Conservation (phyloP, 1,140 invertebrate species). For the Trichoplusia ni region DNA sequence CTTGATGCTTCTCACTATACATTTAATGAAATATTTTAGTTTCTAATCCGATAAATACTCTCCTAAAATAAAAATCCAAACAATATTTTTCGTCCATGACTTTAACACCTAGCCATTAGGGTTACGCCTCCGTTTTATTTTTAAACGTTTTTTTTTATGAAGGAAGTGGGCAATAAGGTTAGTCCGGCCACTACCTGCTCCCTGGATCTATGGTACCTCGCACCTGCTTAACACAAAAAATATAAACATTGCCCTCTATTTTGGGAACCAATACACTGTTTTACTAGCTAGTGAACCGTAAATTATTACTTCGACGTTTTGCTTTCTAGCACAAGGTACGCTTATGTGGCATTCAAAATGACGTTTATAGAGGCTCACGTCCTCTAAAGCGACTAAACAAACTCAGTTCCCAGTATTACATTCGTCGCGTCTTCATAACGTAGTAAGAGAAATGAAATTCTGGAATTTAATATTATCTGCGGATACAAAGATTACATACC, state of each 20-base stretch:
- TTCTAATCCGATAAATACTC: neutral
- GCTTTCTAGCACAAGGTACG: conserved; percentile 19
- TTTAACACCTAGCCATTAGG: conserved; percentile 54
- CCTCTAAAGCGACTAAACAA: conserved; percentile 4
- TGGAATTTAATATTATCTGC: conserved; percentile 9
- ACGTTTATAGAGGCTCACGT: neutral
- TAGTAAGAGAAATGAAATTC: neutral
- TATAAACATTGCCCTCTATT: conserved; percentile 68
- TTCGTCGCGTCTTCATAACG: neutral
- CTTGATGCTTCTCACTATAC: conserved; percentile 16
- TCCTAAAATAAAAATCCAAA: conserved; percentile 20
- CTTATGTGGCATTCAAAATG: conserved; percentile 21
- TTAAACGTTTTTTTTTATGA: conserved; percentile 51
- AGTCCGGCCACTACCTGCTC: conserved; percentile 57
- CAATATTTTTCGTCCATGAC: conserved; percentile 44
- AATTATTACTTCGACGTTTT: conserved; percentile 49
- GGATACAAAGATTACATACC: conserved; percentile 2
- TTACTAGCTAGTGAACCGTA: conserved; percentile 49
- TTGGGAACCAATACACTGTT: conserved; percentile 45
- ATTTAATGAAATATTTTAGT: conserved; percentile 1
- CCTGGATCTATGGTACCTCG: conserved; percentile 36
- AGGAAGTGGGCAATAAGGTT: conserved; percentile 65
- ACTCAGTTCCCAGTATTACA: neutral
- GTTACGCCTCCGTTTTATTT: conserved; percentile 43
- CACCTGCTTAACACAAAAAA: conserved; percentile 72